A percentile compares a stretch with the other conserved stretches of the same genome.
Evolutionary conservation across 2,797 vertebrate species (phyloP).

Genomic region (Cryptoprocta ferox): DNA sequence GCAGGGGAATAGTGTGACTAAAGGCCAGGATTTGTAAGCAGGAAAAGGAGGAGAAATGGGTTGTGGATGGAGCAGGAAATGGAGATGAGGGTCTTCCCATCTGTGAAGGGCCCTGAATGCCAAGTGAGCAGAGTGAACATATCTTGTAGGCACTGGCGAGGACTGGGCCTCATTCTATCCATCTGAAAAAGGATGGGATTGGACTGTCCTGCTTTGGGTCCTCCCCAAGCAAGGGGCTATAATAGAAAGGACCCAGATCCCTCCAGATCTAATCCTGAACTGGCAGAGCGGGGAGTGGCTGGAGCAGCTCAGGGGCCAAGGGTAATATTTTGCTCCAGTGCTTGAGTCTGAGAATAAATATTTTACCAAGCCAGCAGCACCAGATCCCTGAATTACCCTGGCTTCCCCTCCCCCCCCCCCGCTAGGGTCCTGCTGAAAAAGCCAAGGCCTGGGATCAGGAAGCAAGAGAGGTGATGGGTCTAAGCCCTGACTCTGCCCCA

Average conservation of each 20-base stretch:
- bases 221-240: background rate
- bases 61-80: background rate
- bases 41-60: background rate
- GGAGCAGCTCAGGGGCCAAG: conserved; percentile 66
- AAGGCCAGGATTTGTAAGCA: background rate
- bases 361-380: conserved; percentile 68
- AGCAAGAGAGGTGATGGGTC: background rate
- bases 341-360: conserved; percentile 80
- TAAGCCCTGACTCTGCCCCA: background rate
- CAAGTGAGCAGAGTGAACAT: background rate
- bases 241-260: background rate
- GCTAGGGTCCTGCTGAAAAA: background rate
- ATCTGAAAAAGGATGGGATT: conserved; percentile 2
- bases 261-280: background rate
- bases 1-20: background rate
- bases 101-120: background rate
- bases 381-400: conserved; percentile 76
- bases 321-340: conserved; percentile 76
- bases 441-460: background rate
- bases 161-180: background rate
- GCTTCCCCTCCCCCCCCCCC: background rate
- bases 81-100: background rate
- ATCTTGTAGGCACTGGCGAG: background rate
- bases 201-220: background rate
- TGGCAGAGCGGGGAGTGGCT: background rate